These are phyloP conservation scores for Drosophila pseudotakahashii DNA, from an alignment of 2,888 invertebrate species.

Conservation along the genomic window DNA sequence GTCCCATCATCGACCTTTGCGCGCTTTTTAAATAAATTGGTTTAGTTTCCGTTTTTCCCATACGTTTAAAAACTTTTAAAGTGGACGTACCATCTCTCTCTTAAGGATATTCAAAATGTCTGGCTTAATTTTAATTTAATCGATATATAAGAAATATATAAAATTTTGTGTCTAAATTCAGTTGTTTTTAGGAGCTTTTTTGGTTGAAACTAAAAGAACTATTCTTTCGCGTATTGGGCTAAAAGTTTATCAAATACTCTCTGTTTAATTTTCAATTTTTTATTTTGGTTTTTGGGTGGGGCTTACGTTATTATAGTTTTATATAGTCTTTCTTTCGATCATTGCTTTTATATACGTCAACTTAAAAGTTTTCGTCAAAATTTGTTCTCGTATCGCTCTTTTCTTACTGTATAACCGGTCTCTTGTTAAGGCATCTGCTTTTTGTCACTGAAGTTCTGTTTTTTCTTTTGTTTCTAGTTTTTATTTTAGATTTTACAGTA, in stretches of 20 bases:
- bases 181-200: conserved; percentile 83
- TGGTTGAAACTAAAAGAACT: conserved; percentile 35
- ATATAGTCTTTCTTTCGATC: conserved; percentile 52
- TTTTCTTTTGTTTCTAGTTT: conserved; percentile 43
- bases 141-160: conserved; percentile 74
- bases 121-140: conserved; percentile 71
- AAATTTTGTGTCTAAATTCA: conserved; percentile 81
- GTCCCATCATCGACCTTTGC: background rate
- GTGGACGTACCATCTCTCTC: conserved; percentile 60
- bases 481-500: conserved; percentile 52
- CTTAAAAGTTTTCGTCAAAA: conserved; percentile 66
- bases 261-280: conserved; percentile 37
- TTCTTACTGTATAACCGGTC: conserved; percentile 75
- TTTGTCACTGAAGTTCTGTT: conserved; percentile 73
- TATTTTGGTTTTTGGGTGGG: conserved; percentile 71
- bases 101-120: conserved; percentile 62
- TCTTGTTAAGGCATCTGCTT: conserved; percentile 83
- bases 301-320: conserved; percentile 73
- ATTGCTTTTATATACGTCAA: conserved; percentile 53
- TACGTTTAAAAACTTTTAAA: conserved; percentile 65
- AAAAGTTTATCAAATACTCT: conserved; percentile 27
- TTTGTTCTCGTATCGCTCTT: conserved; percentile 49
- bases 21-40: conserved; percentile 50
- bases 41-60: conserved; percentile 29
- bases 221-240: conserved; percentile 19